Base-by-base conservation (phyloP, 1,140 invertebrate genomes). In the Scylla paramamosain region DNA sequence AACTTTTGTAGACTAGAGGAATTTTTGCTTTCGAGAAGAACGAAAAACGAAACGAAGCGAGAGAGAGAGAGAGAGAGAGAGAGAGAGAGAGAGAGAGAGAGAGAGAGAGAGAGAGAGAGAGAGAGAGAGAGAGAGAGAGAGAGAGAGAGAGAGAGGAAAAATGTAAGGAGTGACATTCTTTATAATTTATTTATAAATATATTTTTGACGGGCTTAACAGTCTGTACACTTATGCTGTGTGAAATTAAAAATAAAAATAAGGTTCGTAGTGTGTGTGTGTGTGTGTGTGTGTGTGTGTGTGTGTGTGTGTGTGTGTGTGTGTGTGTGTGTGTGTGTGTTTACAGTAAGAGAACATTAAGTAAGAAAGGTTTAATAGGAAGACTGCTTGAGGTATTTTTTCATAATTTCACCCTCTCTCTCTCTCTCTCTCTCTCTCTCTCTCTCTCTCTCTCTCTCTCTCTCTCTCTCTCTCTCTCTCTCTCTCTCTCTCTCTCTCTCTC, bases 371-470 rank as follows among this genome's bases (percentile, higher is more conserved):
- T n/a, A n/a, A n/a, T n/a, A n/a, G n/a, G n/a, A n/a, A n/a, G n/a
- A n/a, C n/a, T n/a, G n/a, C n/a, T n/a, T n/a, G n/a, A 48, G 46
- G 46, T 7, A 48, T 7, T 48, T 48, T 7, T 48, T 48, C 4
- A 48, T 48, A 4, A 48, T 48, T 14, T 48, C 46, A 7, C 46
- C 14, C 46, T 48, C 4, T 48, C 46, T 48, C 4, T 48, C 46
- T 59, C 2, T 59, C 52, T 59, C 52, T 59, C 52, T 59, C 52
- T 59, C 52, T 59, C 52, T 59, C 67, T 77, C n/a, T 77, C n/a
- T 77, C 67, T n/a, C 67, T 77, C 67, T 77, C n/a, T 77, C 67
- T 77, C 67, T n/a, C n/a, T n/a, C n/a, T 77, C n/a, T n/a, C 67
- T n/a, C 67, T 77, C 67, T 77, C n/a, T n/a, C n/a, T n/a, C 67